phyloP scores from a whole-genome alignment of 2,113 vertebrate genomes.

The Callospermophilus lateralis region DNA sequence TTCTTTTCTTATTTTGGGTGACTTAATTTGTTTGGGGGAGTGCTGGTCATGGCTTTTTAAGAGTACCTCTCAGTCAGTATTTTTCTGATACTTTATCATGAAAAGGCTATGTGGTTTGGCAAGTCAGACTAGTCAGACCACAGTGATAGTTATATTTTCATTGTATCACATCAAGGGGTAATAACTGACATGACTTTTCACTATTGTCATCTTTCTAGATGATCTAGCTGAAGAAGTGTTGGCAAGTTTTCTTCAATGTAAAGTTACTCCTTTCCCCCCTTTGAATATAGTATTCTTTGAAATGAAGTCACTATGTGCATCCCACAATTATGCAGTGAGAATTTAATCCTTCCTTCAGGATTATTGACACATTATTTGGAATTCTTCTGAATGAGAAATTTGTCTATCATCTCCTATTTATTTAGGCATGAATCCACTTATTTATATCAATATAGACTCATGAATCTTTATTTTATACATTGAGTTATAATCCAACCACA shows the following conservation, averaged over 20 bases:
- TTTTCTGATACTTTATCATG: background rate
- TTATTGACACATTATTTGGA: background rate
- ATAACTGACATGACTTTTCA: background rate
- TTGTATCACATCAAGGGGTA: background rate
- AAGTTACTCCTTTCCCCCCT: background rate
- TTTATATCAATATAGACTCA: background rate
- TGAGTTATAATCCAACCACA: background rate
- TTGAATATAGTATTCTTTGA: too few species aligned
- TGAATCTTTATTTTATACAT: background rate
- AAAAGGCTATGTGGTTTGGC: background rate
- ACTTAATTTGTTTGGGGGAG: background rate
- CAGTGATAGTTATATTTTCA: background rate
- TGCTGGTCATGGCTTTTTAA: background rate
- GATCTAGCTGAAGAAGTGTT: background rate
- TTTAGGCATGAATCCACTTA: background rate
- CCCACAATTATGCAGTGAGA: too few species aligned
- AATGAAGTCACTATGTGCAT: too few species aligned
- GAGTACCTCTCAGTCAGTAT: background rate
- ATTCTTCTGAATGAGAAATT: too few species aligned
- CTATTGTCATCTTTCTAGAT: background rate
- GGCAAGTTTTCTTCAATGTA: background rate
- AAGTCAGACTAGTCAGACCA: background rate
- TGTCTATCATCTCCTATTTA: too few species aligned
- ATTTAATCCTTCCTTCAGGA: too few species aligned
- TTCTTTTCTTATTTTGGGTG: background rate